Base-by-base conservation (phyloP, 1,140 invertebrate species). In the Drepana arcuata region DNA sequence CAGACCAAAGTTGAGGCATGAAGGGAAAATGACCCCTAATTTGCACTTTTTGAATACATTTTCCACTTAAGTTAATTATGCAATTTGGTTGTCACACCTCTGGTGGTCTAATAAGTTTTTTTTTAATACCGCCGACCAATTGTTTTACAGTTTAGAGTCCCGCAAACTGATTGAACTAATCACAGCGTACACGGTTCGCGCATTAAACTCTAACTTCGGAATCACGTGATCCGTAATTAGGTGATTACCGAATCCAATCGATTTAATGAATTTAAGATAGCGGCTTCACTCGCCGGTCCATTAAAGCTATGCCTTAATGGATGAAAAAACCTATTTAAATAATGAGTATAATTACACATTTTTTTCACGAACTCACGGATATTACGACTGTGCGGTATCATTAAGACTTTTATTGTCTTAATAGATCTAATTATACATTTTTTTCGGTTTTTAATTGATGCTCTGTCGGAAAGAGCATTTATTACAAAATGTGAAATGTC, bases 391-490 rank as follows among this genome's bases (percentile, higher is more conserved):
- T 77, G 75, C 67, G 65, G 71, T 74, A 72, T 81, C 77, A 81
- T 81, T 78, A 81, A 74, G 65, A 74, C 49, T 75, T 82, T 82
- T 82, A 82, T 79, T 82, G 77, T 82, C 69, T 82, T 78, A 78
- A 81, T 78, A 77, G 65, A 73, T 50, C 69, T 82, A 75, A 82
- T 82, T 82, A 82, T 74, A 75, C 60, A 79, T 82, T 82, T 79
- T 77, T 81, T 79, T 82, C 73, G 78, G 74, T 38, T 59, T 57
- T 77, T 78, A 82, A 82, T 82, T 79, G 74, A 82, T 72, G 66
- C 67, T 61, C 53, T 55, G 65, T 68, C 65, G 63, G 68, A 74
- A 64, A 75, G 65, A 70, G 62, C 70, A 73, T 79, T 81, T 79
- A 69, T 82, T 69, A 78, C 66, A 66, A 75, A 82, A 82, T 82